Conservation (phyloP, 2,888 invertebrate genomes). For the Drosophila buzzatii region DNA sequence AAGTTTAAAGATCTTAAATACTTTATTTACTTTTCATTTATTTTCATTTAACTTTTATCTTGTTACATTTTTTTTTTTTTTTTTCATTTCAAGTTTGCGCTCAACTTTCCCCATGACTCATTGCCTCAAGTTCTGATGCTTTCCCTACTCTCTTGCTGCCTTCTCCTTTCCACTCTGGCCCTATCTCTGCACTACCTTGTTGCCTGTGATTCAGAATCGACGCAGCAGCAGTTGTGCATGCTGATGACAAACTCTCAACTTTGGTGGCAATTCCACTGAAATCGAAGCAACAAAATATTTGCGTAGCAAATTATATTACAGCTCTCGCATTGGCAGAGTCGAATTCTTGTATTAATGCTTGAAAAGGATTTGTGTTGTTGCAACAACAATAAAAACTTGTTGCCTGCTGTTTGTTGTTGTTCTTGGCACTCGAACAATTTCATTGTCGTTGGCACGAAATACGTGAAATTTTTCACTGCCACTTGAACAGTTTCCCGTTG, state of each 20-base stretch:
- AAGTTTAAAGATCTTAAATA: no score
- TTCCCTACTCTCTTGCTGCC: not conserved
- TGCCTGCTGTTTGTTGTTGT: conserved; percentile 26
- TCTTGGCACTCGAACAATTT: conserved; percentile 58
- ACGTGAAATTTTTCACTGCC: conserved; percentile 72
- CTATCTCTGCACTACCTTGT: not conserved
- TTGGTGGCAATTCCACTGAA: conserved; percentile 46
- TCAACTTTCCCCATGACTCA: conserved; percentile 42
- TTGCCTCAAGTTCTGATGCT: not conserved
- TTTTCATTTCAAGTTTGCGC: not conserved
- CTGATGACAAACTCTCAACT: conserved; percentile 35
- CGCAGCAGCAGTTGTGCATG: not conserved
- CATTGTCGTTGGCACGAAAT: conserved; percentile 56
- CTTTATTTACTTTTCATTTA: no score
- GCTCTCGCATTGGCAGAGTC: conserved; percentile 15
- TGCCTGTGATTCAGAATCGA: conserved; percentile 32
- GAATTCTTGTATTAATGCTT: conserved; percentile 34
- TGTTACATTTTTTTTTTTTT: no score
- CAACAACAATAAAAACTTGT: conserved; percentile 28
- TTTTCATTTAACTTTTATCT: no score
- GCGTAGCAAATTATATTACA: conserved; percentile 55
- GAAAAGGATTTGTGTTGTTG: conserved; percentile 41
- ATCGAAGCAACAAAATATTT: conserved; percentile 63
- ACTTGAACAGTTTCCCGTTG: conserved; percentile 60
- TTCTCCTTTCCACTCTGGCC: not conserved